These are phyloP conservation scores for Lophius americanus DNA, from an alignment of 2,797 vertebrate genomes.

Conservation along the genomic window DNA sequence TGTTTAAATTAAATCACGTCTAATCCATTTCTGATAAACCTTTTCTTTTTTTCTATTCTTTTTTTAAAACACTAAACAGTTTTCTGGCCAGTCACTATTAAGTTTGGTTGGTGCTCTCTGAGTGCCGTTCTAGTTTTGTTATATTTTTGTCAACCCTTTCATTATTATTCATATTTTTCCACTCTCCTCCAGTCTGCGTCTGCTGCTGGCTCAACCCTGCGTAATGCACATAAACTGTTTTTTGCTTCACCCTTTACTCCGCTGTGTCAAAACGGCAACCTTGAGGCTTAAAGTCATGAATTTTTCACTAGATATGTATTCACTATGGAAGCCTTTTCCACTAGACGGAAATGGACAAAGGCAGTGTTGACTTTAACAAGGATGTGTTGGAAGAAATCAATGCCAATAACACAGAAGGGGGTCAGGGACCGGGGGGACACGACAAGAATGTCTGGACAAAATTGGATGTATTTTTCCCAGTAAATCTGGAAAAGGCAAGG, in stretches of 20 bases:
- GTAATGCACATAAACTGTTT: background rate
- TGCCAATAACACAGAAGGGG: constrained; percentile 12
- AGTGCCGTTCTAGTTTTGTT: too few relatives aligned
- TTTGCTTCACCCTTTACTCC: background rate
- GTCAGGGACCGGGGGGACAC: constrained; percentile 5
- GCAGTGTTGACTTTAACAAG: background rate
- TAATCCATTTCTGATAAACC: too few relatives aligned
- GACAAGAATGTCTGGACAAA: constrained; percentile 4
- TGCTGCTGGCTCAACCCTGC: background rate
- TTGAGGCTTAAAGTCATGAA: background rate
- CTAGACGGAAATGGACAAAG: constrained; percentile 10
- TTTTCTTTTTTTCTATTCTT: too few relatives aligned
- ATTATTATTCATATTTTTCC: too few relatives aligned
- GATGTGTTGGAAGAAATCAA: constrained; percentile 15
- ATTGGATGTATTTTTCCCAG: constrained; percentile 17
- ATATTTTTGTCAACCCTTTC: too few relatives aligned
- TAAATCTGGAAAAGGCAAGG: background rate
- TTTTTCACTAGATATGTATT: background rate
- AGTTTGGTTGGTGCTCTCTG: too few relatives aligned
- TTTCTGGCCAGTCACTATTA: too few relatives aligned
- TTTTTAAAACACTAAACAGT: too few relatives aligned
- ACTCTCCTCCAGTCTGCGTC: too few relatives aligned
- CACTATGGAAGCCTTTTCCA: background rate
- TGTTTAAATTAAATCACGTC: too few relatives aligned
- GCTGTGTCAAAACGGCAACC: background rate